Base-by-base conservation (phyloP, 2,888 invertebrate genomes). In the Drosophila seclusa region DNA sequence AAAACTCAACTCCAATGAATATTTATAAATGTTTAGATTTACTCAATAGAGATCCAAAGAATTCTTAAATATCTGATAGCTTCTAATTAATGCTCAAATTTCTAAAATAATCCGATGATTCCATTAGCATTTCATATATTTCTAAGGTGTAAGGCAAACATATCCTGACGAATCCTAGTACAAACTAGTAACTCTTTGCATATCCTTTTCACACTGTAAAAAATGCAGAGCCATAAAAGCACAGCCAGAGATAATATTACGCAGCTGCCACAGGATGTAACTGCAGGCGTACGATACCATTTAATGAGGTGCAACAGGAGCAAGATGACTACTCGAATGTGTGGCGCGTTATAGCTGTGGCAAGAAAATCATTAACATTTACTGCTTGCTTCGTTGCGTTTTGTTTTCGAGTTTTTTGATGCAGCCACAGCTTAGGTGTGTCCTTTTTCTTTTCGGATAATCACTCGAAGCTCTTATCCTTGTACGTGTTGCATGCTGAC, bases 331-430 rank as follows among this genome's bases (percentile, higher is more conserved):
- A 4, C 24, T 45, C 16, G 29, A 55, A 40, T 55, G 24, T 38
- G 62, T 69, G 70, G 61, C 73, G 58, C 32, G 66, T 38, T 69
- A 31, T 50, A 40, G 73, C 38, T 60, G 68, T n/a, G 81, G 58
- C 64, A 61, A 21, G 45, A 45, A 67, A 68, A 71, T 75, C 83
- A 81, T 87, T 85, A 80, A 77, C 77, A 72, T 79, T 87, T 83
- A 87, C 69, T 52, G 68, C 65, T 70, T 68, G 73, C 81, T 73
- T 76, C 79, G 80, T 73, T 76, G 81, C 68, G 78, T 73, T 73
- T 78, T 60, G 73, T 65, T 78, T 75, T 71, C 71, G 24, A 36
- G 55, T 64, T 66, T 76, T 60, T 42, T 49, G 60, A 60, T 52
- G 55, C 64, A 50, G 36, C n/a, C 40, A 21, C 38, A 42, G 32